phyloP scores from a whole-genome alignment of 2,113 vertebrate genomes.

The Gymnocephalus cernua region DNA sequence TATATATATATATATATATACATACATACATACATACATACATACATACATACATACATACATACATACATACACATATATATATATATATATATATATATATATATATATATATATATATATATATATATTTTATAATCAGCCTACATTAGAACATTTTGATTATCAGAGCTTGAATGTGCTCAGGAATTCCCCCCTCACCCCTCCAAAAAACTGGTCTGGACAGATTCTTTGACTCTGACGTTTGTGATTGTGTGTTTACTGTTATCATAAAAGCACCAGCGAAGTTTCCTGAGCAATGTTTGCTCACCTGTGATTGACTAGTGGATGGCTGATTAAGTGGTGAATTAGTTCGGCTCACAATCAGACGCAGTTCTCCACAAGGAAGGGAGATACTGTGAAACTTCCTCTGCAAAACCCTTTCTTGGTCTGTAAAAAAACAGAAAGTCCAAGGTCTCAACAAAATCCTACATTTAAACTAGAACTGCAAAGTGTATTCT shows the following conservation, averaged over 20 bases:
- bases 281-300: accelerated
- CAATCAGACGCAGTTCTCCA: constrained; percentile 11
- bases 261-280: accelerated
- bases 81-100: too few relatives aligned
- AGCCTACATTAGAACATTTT: background rate
- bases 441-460: background rate
- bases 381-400: constrained; percentile 45
- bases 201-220: background rate
- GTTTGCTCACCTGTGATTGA: constrained; percentile 6
- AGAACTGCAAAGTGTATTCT: background rate
- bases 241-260: background rate
- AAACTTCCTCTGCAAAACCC: constrained; percentile 57
- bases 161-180: background rate
- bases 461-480: background rate
- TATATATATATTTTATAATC: too few relatives aligned
- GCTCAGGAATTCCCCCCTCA: background rate
- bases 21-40: too few relatives aligned
- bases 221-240: background rate
- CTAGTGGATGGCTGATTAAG: background rate
- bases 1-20: too few relatives aligned
- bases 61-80: too few relatives aligned
- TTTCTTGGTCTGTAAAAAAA: constrained; percentile 61
- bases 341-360: background rate
- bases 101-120: too few relatives aligned
- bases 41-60: too few relatives aligned